phyloP scores from a whole-genome alignment of 2,888 invertebrate genomes.

The Cybosia mesomella region DNA sequence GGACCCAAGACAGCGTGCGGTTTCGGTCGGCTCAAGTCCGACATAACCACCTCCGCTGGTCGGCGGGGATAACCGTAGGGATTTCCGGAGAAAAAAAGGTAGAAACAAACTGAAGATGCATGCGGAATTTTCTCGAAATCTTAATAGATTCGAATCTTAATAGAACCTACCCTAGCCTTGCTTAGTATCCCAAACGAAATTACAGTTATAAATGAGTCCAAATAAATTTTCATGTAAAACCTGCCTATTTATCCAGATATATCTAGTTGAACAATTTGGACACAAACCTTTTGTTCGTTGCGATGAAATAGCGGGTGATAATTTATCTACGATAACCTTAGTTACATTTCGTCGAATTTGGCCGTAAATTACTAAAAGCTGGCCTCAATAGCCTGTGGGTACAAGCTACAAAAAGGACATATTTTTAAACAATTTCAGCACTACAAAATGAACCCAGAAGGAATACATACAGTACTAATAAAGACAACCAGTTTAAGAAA shows the following conservation, averaged over 20 bases:
- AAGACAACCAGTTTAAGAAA: no score
- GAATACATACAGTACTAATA: no score
- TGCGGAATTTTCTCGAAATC: not conserved
- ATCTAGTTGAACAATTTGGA: conserved; percentile 27
- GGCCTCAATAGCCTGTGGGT: not conserved
- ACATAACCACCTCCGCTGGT: no score
- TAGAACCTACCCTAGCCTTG: not conserved
- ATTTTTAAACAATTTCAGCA: no score
- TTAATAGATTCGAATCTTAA: not conserved
- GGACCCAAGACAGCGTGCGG: no score
- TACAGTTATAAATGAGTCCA: conserved; percentile 31
- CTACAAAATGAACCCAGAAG: no score
- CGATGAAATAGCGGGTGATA: not conserved
- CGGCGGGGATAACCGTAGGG: no score
- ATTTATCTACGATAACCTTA: conserved; percentile 12
- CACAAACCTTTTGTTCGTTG: conserved; percentile 17
- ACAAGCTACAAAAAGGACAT: not conserved
- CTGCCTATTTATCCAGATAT: conserved; percentile 31
- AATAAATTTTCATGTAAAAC: conserved; percentile 35
- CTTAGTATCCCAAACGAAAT: conserved; percentile 15
- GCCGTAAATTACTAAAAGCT: not conserved
- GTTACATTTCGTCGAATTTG: not conserved
- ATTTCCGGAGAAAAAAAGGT: no score
- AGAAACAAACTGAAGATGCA: not conserved
- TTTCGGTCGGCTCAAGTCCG: no score